These are phyloP conservation scores for Cardiocondyla obscurior DNA, from an alignment of 1,140 invertebrate genomes.

Conservation along the genomic window DNA sequence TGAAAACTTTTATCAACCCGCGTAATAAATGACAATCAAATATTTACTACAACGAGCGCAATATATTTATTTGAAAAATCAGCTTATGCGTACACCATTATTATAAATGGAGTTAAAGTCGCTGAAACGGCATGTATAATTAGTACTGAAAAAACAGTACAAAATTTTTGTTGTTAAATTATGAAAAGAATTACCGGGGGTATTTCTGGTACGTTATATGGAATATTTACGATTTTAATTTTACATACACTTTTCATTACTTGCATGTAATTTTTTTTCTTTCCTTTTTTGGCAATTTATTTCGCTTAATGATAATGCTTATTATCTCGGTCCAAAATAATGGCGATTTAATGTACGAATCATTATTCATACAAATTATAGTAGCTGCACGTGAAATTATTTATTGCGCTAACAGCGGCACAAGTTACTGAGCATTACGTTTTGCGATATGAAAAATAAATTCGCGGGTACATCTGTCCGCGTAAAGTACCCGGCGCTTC, in stretches of 20 bases:
- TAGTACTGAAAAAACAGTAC: neutral
- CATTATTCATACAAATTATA: constrained; percentile 9
- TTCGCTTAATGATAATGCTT: constrained; percentile 1
- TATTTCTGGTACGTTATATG: neutral
- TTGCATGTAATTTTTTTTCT: no score
- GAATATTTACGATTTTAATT: neutral
- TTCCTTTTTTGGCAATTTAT: neutral
- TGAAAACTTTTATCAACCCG: neutral
- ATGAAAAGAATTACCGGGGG: neutral
- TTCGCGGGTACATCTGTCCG: constrained; percentile 9
- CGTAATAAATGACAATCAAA: neutral
- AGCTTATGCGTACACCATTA: neutral
- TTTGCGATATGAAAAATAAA: constrained; percentile 24
- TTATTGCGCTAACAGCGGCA: neutral
- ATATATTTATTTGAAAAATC: neutral
- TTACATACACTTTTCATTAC: neutral
- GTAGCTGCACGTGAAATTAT: neutral
- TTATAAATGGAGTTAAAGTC: neutral
- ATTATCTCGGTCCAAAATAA: neutral
- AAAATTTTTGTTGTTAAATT: constrained; percentile 10
- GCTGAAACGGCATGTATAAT: neutral
- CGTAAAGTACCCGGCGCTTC: neutral
- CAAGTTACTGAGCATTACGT: neutral
- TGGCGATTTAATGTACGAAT: constrained; percentile 1
- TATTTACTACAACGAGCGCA: neutral